Percentiles rank a stretch among this genome's conserved stretches.
phyloP scores from a whole-genome alignment of 2,113 vertebrate species.

The Cinclus mexicanus region DNA sequence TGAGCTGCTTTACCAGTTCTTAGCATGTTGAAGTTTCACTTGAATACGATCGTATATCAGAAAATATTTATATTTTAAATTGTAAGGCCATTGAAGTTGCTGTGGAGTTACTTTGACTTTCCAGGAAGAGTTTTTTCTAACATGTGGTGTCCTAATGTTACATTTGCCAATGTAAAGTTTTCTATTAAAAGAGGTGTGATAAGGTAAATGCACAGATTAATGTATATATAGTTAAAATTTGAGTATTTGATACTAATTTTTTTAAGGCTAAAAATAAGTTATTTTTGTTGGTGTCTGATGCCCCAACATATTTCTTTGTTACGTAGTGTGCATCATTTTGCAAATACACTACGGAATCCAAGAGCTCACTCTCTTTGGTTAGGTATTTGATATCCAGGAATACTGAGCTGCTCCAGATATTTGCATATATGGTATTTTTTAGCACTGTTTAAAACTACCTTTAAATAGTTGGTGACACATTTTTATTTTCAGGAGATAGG shows the following conservation, averaged over 20 bases:
- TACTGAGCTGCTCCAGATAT: neutral
- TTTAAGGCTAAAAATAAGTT: neutral
- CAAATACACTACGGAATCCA: neutral
- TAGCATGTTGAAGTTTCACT: neutral
- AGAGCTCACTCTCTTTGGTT: neutral
- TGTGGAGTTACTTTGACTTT: neutral
- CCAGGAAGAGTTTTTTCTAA: neutral
- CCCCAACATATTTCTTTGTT: neutral
- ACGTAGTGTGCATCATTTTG: neutral
- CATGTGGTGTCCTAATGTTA: neutral
- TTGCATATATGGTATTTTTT: neutral
- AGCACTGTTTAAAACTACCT: neutral
- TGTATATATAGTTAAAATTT: neutral
- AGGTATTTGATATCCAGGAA: neutral
- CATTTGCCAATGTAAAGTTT: neutral
- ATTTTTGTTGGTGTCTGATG: neutral
- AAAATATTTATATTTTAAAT: neutral
- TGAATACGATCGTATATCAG: neutral
- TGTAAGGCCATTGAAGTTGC: neutral
- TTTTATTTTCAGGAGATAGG: neutral
- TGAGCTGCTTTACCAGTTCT: neutral
- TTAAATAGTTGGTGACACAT: neutral
- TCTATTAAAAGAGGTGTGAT: neutral
- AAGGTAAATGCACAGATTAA: neutral
- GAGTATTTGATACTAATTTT: neutral